Percentiles rank a stretch among this genome's conserved stretches.
Conservation (phyloP, 2,888 invertebrate genomes). For the Cosmia trapezina region DNA sequence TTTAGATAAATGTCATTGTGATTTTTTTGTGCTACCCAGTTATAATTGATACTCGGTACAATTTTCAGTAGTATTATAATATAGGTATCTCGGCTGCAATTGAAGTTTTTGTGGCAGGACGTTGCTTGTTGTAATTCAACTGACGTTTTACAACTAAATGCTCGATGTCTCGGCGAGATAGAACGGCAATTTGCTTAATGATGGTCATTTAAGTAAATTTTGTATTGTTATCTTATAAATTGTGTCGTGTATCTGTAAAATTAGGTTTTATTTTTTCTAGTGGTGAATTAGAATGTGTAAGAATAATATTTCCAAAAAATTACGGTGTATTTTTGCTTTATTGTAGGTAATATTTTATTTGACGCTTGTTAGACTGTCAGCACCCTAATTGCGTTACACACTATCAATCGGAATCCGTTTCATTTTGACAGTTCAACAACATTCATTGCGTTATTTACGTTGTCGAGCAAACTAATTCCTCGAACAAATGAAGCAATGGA, state of each 20-base stretch:
- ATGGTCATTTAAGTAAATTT: constrained; percentile 46
- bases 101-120: constrained; percentile 57
- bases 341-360: neutral
- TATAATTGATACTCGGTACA: constrained; percentile 55
- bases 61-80: constrained; percentile 39
- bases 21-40: constrained; percentile 52
- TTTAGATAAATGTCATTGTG: constrained; percentile 62
- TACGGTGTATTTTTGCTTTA: neutral
- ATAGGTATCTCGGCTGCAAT: constrained; percentile 46
- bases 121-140: constrained; percentile 46
- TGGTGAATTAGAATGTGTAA: neutral
- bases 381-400: too few species aligned
- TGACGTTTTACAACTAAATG: constrained; percentile 53
- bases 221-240: constrained; percentile 36
- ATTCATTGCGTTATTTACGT: too few species aligned
- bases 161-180: constrained; percentile 61
- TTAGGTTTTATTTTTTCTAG: neutral
- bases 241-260: constrained; percentile 9
- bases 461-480: too few species aligned
- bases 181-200: constrained; percentile 55
- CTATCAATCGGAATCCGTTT: too few species aligned
- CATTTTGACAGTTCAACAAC: too few species aligned
- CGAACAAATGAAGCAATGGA: too few species aligned
- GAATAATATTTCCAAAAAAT: neutral
- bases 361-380: too few species aligned